A percentile compares a stretch with the other conserved stretches of the same genome.
Evolutionary conservation across 1,140 invertebrate genomes (phyloP).

Genomic region (Hycleus cichorii): DNA sequence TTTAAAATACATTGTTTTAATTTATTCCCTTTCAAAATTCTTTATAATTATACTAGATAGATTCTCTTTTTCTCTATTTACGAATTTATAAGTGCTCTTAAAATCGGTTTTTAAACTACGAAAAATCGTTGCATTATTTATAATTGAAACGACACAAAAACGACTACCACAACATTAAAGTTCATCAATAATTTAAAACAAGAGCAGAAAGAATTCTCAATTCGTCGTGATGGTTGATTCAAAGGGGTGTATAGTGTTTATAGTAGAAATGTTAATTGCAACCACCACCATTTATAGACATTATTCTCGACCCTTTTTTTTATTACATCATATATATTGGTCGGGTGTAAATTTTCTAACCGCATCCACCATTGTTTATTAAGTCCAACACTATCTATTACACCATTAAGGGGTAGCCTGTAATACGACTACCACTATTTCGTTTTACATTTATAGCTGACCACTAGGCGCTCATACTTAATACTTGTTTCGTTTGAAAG

Average conservation of each 20-base stretch:
- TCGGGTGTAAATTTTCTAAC: slow-evolving; percentile 7
- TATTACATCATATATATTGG: slow-evolving; percentile 5
- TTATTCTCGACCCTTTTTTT: neutral
- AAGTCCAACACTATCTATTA: slow-evolving; percentile 1
- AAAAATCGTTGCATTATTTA: no score
- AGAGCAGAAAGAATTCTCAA: no score
- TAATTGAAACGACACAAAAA: no score
- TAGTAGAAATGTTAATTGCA: no score
- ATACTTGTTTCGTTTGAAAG: no score
- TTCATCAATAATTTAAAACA: no score
- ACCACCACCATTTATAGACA: no score
- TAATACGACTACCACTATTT: slow-evolving; percentile 10
- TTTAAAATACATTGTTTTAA: neutral
- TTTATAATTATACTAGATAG: slow-evolving; percentile 3
- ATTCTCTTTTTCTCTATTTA: slow-evolving; percentile 6
- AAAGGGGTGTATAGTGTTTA: no score
- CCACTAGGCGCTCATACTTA: neutral
- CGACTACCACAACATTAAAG: no score
- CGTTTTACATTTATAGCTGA: slow-evolving; percentile 15
- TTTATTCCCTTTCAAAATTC: slow-evolving; percentile 6
- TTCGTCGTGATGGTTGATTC: no score
- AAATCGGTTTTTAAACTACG: neutral
- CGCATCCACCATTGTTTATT: slow-evolving; percentile 6
- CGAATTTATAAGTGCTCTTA: slow-evolving; percentile 10
- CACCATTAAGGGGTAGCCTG: slow-evolving; percentile 3